A percentile compares a stretch with the other conserved stretches of the same genome.
These are phyloP conservation scores for Agrilus cyanescens DNA, from an alignment of 2,888 invertebrate species.

Conservation along the genomic window DNA sequence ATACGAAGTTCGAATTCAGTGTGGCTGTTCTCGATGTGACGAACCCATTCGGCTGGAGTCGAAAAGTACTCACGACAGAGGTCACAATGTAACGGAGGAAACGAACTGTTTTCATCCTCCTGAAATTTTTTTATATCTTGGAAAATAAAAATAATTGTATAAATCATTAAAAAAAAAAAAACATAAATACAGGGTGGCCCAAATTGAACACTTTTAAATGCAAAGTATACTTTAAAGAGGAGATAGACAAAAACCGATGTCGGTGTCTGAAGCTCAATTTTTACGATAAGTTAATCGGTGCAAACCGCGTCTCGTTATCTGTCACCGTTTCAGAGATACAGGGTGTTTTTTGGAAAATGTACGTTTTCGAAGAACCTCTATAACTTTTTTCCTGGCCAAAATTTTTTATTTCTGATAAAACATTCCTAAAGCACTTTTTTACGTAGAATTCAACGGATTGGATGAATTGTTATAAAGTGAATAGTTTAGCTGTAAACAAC, in stretches of 20 bases:
- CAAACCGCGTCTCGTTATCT: no score
- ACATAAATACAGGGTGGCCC: background rate
- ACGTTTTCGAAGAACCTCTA: background rate
- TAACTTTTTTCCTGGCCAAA: background rate
- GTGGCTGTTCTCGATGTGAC: conserved; percentile 73
- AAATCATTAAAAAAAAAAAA: conserved; percentile 1
- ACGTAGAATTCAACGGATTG: no score
- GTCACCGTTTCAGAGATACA: no score
- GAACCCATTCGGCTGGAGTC: conserved; percentile 78
- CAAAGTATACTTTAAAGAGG: no score
- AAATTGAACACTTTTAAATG: no score
- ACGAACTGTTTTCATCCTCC: conserved; percentile 56
- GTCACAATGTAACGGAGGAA: conserved; percentile 64
- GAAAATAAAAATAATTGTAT: conserved; percentile 4
- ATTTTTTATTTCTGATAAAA: background rate
- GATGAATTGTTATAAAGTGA: no score
- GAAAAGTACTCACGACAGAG: conserved; percentile 63
- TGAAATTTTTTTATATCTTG: conserved; percentile 22
- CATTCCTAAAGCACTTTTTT: no score
- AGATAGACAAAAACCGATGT: no score
- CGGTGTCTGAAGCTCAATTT: no score
- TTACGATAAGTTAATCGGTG: no score
- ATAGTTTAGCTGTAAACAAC: no score
- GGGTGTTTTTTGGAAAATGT: no score
- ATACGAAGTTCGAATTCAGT: conserved; percentile 69